Evolutionary conservation across 2,888 invertebrate genomes (phyloP).

Genomic region (Drosophila mulleri): DNA sequence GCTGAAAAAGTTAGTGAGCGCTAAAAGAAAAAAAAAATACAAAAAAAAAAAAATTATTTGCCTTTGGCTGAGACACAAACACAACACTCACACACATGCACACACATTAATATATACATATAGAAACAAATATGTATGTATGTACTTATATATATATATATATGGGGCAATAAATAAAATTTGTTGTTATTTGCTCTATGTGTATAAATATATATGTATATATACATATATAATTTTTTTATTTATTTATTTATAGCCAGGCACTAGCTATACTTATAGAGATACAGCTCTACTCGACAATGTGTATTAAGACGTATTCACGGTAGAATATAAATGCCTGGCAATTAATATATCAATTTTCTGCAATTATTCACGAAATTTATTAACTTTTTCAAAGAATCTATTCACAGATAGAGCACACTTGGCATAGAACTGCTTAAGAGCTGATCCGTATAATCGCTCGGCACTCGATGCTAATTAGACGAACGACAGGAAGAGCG

Average conservation of each 20-base stretch:
- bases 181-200: conserved; percentile 74
- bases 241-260: conserved; percentile 78
- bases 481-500: conserved; percentile 34
- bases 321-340: conserved; percentile 61
- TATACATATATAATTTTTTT: conserved; percentile 39
- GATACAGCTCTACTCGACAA: conserved; percentile 54
- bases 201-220: conserved; percentile 45
- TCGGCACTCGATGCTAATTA: conserved; percentile 67
- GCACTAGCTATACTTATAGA: conserved; percentile 68
- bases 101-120: not conserved
- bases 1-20: conserved; percentile 74
- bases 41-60: conserved; percentile 52
- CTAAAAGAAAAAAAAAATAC: conserved; percentile 60
- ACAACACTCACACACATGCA: conserved; percentile 32
- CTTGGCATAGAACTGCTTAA: conserved; percentile 67
- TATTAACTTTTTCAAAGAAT: conserved; percentile 65
- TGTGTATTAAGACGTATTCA: conserved; percentile 45
- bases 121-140: conserved; percentile 36
- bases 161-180: conserved; percentile 79
- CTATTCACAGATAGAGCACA: conserved; percentile 14
- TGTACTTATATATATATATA: conserved; percentile 32
- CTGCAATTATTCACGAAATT: conserved; percentile 69
- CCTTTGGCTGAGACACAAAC: conserved; percentile 49
- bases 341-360: conserved; percentile 77
- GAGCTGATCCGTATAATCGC: conserved; percentile 59